Base-by-base conservation (phyloP, 2,888 invertebrate species). In the Mallateleia sp. region DNA sequence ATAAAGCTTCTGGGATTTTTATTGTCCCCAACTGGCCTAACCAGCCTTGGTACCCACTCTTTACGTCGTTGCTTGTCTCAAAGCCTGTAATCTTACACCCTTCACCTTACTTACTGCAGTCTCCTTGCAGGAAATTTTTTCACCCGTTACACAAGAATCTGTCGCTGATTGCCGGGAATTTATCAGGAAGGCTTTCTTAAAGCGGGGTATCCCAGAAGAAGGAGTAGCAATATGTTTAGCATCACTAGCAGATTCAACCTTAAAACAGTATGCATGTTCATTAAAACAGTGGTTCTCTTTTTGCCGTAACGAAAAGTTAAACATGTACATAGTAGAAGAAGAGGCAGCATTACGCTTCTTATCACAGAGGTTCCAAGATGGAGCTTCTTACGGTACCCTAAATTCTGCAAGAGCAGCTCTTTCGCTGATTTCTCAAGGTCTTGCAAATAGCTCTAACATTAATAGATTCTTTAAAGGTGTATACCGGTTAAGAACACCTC, bases 221-320 rank as follows among this genome's bases (percentile, higher is more conserved):
- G 32, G 82, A 22, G 58, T 83, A 3, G 72, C 84, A 0, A 88
- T 90, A 20, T 72, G 89, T 22, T 15, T 91, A 18, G 22, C 78
- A 3, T 92, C 91, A 0, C 20, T 91, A 18, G 60, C 87, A 7
- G 47, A 83, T 0, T 78, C 77, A 8, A 91, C 90, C 0, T 25
- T 87, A 0, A 89, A 86, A 20, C 89, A 91, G 75, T 92, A 92
- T 50, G 69, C 85, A 25, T 47, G 71, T 11, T 45, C 81, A 0
- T 71, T 89, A 32, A 89, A 89, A 56, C 32, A 88, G 9, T 92
- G 92, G 91, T 83, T 84, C 56, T 14, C 14, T 1, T 89, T 86
- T 32, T 90, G 89, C 47, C 7, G 52, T 32, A 25, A 56, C 11
- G 52, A 52, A 22, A 58, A 75, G 11, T 4, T 52, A 5, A 45